Evolutionary conservation across 2,797 vertebrate genomes (phyloP), one percentile per base, ranked within the genome.

Genomic region (Staurois parvus): DNA sequence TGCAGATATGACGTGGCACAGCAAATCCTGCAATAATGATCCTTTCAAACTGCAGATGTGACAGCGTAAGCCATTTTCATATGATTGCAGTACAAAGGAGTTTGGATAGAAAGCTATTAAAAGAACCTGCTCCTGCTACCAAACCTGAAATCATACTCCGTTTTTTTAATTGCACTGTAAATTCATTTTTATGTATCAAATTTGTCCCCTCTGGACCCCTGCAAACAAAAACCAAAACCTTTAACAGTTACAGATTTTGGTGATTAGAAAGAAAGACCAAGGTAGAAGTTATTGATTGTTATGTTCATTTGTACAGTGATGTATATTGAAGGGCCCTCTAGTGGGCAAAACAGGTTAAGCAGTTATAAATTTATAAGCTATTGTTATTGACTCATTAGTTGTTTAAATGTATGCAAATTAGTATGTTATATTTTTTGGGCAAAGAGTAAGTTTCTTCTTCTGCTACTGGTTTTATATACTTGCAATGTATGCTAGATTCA

Each of bases 21-120:
- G 81, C 30, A 83, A 89, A 82, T 84, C 87, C 83, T 69, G 34
- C 78, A 72, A 64, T 34, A 68, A 84, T 72, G 21, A 73, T 72
- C 72, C 76, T 42, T 66, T 87, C 29, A n/a, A 40, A 48, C 19
- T 74, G 64, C 24, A 48, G 67, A 74, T 52, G 1, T 52, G 59
- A 24, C 45, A 81, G 0, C 82, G 83, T 80, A 68, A 85, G 69
- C 64, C 73, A 52, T 7, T 79, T 89, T 79, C 21, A 83, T 86
- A 72, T 32, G 45, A 40, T 24, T 82, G 3, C 87, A 67, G 81
- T 52, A 87, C 76, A 84, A 84, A 83, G 66, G 76, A 79, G 81
- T 76, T 87, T 45, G 64, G 80, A 72, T 75, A 69, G 76, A 67
- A 87, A 83, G 80, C 80, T 83, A 83, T 83, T 83, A 78, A 79